Evolutionary conservation across 30 jellyfish, hydroid and myxozoan species (phyloP).

Genomic region (Aurelia sp.): DNA sequence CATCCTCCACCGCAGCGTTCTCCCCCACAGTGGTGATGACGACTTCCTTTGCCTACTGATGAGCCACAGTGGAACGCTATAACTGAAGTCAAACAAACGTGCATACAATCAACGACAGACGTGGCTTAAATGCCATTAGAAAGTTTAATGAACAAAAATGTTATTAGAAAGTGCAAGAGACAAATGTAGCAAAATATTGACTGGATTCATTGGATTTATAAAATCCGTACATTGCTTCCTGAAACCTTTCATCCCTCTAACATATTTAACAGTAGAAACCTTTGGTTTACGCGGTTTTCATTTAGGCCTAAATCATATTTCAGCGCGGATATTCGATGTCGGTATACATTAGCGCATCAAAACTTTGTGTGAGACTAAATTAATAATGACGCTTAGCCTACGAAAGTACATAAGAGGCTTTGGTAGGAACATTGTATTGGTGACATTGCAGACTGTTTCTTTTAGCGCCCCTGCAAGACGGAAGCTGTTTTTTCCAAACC

Average conservation of each 20-base stretch:
- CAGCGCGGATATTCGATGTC: slow-evolving; percentile 24
- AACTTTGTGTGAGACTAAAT: slow-evolving; percentile 11
- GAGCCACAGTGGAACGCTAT: too few relatives aligned
- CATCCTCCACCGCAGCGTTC: too few relatives aligned
- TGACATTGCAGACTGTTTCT: slow-evolving; percentile 36
- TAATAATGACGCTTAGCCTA: slow-evolving; percentile 29
- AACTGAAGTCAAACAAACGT: too few relatives aligned
- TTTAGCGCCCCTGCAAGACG: slow-evolving; percentile 45
- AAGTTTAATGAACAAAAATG: too few relatives aligned
- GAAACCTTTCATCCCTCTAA: not conserved
- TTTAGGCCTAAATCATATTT: slow-evolving; percentile 9
- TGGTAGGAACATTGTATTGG: slow-evolving; percentile 25
- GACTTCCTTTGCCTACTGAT: too few relatives aligned
- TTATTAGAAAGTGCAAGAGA: too few relatives aligned
- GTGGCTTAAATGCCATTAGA: too few relatives aligned
- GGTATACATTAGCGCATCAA: slow-evolving; percentile 8
- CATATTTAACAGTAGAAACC: not conserved
- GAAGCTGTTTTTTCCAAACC: slow-evolving; percentile 36
- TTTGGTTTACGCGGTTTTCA: not conserved
- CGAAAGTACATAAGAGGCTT: slow-evolving; percentile 51
- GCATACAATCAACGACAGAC: too few relatives aligned
- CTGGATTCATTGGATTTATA: slow-evolving; percentile 6
- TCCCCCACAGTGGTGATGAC: too few relatives aligned
- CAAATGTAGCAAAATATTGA: not conserved
- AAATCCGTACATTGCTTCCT: slow-evolving; percentile 3